Evolutionary conservation across 1,140 invertebrate species (phyloP), one percentile per base, ranked within the genome.

Genomic region (Heliconius hermathena): DNA sequence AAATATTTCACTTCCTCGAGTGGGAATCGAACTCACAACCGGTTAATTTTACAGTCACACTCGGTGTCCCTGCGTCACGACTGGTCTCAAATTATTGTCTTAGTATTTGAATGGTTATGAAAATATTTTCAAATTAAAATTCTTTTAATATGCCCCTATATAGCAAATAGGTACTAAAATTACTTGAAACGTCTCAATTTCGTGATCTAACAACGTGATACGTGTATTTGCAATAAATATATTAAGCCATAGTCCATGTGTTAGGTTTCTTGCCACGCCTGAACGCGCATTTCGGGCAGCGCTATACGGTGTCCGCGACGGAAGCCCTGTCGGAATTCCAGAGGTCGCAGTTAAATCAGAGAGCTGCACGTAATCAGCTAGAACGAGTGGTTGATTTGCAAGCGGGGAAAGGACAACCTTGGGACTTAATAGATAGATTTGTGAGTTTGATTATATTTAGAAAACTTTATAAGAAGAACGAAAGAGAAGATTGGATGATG

Each of bases 301-400:
- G 96, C 20, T 97, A 95, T 88, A 95, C 95, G 9, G 96, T 97
- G 6, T 92, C 95, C 9, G 96, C 96, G 0, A 96, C 96, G 1
- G 96, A 97, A 86, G 96, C 95, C 3, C 91, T 97, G 9, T 96
- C 96, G 0, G 95, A 97, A 80, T 97, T 97, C 78, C 96, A 97
- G 82, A 95, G 94, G 77, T 84, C 95, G 16, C 96, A 96, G 88
- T 84, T 96, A 54, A 93, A 95, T 49, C 95, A 96, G 70, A 93
- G 94, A 81, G 95, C 89, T 66, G 96, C 93, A 54, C 92, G 92
- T 33, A 95, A 95, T 86, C 95, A 94, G 83, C 89, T 95, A 38
- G 95, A 93, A 83, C 95, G 88, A 90, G 95, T 95, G 33, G 95
- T 94, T 26, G 95, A 95, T 70, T 88, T 94, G 70, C 97, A 96